These are phyloP conservation scores for Drosophila testacea DNA, from an alignment of 2,888 invertebrate species.

Conservation along the genomic window DNA sequence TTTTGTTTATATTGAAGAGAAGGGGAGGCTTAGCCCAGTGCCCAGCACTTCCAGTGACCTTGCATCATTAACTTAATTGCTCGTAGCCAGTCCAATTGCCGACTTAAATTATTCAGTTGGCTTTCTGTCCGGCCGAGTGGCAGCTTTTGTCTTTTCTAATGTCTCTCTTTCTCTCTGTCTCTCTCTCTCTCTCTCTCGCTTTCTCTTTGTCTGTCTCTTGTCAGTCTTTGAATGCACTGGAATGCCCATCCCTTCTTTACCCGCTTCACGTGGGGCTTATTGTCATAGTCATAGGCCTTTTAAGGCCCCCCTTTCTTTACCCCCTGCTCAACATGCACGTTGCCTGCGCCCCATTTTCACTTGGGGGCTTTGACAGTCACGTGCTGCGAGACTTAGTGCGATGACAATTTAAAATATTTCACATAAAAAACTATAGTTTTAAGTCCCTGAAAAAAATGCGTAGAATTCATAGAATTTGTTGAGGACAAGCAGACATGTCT, in stretches of 20 bases:
- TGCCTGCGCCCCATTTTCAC: conserved; percentile 26
- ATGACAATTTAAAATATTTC: conserved; percentile 46
- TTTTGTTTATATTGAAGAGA: conserved; percentile 29
- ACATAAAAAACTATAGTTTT: conserved; percentile 14
- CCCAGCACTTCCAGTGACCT: conserved; percentile 75
- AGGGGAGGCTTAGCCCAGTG: conserved; percentile 30
- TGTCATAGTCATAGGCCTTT: conserved; percentile 28
- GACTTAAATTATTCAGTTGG: conserved; percentile 77
- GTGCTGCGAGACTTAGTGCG: conserved; percentile 65
- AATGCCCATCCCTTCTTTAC: not conserved
- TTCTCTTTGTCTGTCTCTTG: conserved; percentile 9
- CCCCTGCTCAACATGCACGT: conserved; percentile 37
- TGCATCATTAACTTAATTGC: conserved; percentile 81
- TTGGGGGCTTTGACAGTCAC: conserved; percentile 50
- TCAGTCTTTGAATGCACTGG: conserved; percentile 40
- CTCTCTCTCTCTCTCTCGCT: not conserved
- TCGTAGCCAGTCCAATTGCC: conserved; percentile 72
- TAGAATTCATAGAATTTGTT: conserved; percentile 2
- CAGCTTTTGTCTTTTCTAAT: conserved; percentile 58
- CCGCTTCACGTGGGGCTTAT: conserved; percentile 22
- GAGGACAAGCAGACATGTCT: conserved; percentile 8
- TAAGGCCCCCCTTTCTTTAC: not conserved
- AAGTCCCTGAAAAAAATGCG: conserved; percentile 16
- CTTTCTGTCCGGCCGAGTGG: conserved; percentile 49
- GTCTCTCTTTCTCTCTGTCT: conserved; percentile 5